Percentiles rank a stretch among this genome's conserved stretches.
phyloP scores from a whole-genome alignment of 2,113 vertebrate species.

The Gulo gulo region DNA sequence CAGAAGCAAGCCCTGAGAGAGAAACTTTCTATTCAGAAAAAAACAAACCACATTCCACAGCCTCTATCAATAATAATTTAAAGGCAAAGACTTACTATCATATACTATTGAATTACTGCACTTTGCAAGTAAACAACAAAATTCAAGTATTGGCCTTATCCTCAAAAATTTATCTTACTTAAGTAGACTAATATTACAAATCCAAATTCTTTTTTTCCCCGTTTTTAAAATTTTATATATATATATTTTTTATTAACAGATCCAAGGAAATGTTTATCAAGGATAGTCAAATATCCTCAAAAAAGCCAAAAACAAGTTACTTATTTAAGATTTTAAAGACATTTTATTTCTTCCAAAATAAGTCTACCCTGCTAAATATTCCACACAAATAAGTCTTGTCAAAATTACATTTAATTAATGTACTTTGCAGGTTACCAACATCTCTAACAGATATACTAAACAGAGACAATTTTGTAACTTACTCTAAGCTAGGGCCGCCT shows the following conservation, averaged over 20 bases:
- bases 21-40: constrained; percentile 18
- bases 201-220: background rate
- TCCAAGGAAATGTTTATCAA: background rate
- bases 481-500: background rate
- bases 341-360: constrained; percentile 18
- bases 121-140: constrained; percentile 17
- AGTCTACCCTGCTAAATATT: background rate
- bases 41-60: background rate
- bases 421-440: constrained; percentile 4
- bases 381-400: background rate
- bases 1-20: background rate
- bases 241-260: background rate
- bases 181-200: background rate
- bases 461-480: background rate
- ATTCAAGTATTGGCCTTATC: background rate
- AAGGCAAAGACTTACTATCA: constrained; percentile 38
- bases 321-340: constrained; percentile 8
- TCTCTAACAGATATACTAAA: background rate
- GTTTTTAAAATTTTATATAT: background rate
- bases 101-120: background rate
- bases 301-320: background rate
- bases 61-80: background rate
- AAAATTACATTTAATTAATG: background rate
- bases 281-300: background rate
- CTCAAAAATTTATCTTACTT: constrained; percentile 34